phyloP scores from a whole-genome alignment of 2,888 invertebrate species.

The Glaucopsyche alexis region DNA sequence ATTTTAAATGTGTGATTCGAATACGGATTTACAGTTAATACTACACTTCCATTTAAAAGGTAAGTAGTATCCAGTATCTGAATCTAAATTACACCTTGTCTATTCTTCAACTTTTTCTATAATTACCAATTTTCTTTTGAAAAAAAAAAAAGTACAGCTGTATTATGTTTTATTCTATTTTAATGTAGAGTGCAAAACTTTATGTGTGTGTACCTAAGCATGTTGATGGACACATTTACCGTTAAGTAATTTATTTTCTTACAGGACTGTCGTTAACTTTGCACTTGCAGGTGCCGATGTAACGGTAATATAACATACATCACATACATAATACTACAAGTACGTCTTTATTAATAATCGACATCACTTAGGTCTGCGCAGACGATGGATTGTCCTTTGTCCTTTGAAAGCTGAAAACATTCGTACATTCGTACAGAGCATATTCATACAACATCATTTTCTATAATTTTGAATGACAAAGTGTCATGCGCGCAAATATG shows the following conservation, averaged over 20 bases:
- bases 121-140: no score
- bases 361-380: constrained; percentile 4
- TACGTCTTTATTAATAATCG: constrained; percentile 13
- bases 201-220: neutral
- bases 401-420: neutral
- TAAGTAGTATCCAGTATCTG: neutral
- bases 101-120: no score
- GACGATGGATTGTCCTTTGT: neutral
- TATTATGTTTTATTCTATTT: neutral
- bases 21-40: no score
- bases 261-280: neutral
- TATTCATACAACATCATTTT: no score
- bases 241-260: neutral
- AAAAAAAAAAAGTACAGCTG: no score
- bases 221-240: neutral
- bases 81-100: neutral
- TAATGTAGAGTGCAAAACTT: neutral
- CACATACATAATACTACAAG: neutral
- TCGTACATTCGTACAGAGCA: no score
- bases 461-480: no score
- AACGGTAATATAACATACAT: neutral
- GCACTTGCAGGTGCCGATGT: constrained; percentile 4
- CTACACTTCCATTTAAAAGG: no score
- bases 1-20: no score
- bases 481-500: no score